A percentile compares a stretch with the other conserved stretches of the same genome.
These are phyloP conservation scores for Apis cerana DNA, from an alignment of 1,140 invertebrate species.

Conservation along the genomic window DNA sequence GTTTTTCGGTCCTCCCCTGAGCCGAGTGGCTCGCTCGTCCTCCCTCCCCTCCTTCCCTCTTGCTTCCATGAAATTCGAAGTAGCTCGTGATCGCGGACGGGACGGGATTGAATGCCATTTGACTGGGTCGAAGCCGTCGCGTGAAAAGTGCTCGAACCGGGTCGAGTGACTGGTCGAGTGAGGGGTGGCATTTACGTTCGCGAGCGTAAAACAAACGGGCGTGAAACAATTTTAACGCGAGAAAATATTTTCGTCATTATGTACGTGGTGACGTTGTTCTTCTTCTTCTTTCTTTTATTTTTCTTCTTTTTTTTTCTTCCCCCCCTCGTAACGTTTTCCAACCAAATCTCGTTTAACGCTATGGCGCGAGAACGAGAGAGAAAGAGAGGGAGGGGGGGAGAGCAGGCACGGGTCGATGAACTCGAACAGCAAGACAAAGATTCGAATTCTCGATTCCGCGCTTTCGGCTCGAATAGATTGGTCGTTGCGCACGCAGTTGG, in stretches of 20 bases:
- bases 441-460: conserved; percentile 3
- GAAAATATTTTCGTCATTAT: neutral
- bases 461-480: conserved; percentile 22
- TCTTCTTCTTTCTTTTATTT: too few species aligned
- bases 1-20: neutral
- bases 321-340: neutral
- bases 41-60: neutral
- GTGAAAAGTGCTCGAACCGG: neutral
- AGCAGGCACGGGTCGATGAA: neutral
- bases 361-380: too few species aligned
- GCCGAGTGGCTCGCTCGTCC: neutral
- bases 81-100: neutral
- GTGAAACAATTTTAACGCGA: neutral
- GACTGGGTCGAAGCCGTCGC: neutral
- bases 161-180: too few species aligned
- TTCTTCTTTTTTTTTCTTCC: too few species aligned
- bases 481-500: conserved; percentile 31
- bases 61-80: neutral
- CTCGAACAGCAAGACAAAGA: neutral
- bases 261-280: neutral
- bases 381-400: neutral
- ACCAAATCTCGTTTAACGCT: neutral
- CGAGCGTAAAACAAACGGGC: neutral
- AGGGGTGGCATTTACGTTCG: neutral
- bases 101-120: neutral